Evolutionary conservation across 23 tunicate species (phyloP), one percentile per base, ranked within the genome.

Genomic region (Botrylloides violaceus): DNA sequence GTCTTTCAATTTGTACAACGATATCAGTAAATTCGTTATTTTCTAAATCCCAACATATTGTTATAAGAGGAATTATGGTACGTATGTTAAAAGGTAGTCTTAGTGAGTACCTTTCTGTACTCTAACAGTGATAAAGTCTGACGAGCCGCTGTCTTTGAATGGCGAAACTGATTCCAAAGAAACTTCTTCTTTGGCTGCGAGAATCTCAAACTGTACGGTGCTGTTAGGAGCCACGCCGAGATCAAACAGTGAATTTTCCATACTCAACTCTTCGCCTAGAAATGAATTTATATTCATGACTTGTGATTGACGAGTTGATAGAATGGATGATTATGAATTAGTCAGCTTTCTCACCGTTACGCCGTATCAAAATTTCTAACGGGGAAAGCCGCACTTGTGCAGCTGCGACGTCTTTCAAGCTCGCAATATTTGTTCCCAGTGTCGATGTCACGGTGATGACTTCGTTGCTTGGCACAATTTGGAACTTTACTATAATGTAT

Each of bases 81-180:
- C 31, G n/a, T n/a, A n/a, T n/a, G 55, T 47, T 47, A 47, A 12
- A 12, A 12, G 12, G 55, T 47, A 47, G 12, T 12, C 18, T 47
- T 47, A 47, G 18, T 12, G 55, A 12, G 18, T 12, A 47, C 18
- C 18, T 85, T 85, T 85, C 2, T 73, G 58, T 2, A 85, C 38
- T 15, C 93, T 73, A 20, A 85, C 93, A 20, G 93, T 85, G 34
- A 85, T 85, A 74, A 85, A 83, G 66, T 85, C 93, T 23, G 93
- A 79, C n/a, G 84, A 64, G 29, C 80, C 79, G 24, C 68, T 26
- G 38, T 66, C 80, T 34, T 55, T 33, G 29, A 62, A 66, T 23
- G 76, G 57, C 21, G 59, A 39, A 1, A 25, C 68, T 12, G 81
- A 57, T 74, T 82, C 55, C 6, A 85, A 71, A 4, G 93, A 82